A percentile compares a stretch with the other conserved stretches of the same genome.
Evolutionary conservation across 2,888 invertebrate genomes (phyloP).

Genomic region (Cremastinae sp.): DNA sequence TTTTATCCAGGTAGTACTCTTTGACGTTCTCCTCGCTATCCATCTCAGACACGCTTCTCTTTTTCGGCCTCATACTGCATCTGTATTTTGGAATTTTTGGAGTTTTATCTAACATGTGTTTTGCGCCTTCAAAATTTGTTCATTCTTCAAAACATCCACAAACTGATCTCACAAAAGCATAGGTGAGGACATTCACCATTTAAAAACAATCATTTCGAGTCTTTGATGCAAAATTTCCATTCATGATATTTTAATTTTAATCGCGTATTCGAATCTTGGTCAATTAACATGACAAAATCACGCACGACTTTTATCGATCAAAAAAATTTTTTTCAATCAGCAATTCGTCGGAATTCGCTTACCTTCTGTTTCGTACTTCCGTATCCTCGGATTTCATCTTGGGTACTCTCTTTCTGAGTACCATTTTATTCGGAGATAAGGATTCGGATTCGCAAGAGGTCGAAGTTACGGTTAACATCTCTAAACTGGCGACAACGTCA

Average conservation of each 20-base stretch:
- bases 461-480: conserved; percentile 73
- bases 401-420: conserved; percentile 65
- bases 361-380: conserved; percentile 74
- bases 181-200: too few species aligned
- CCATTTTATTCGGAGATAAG: conserved; percentile 54
- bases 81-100: conserved; percentile 62
- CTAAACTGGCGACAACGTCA: conserved; percentile 74
- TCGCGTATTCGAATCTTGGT: too few species aligned
- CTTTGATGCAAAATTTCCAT: too few species aligned
- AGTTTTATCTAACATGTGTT: not conserved
- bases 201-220: too few species aligned
- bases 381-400: conserved; percentile 58
- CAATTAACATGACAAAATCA: too few species aligned
- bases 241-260: too few species aligned
- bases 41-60: conserved; percentile 71
- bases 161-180: too few species aligned
- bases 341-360: conserved; percentile 14
- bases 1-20: conserved; percentile 83
- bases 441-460: conserved; percentile 12
- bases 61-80: conserved; percentile 74
- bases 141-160: not conserved
- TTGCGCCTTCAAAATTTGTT: conserved; percentile 5
- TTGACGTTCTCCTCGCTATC: conserved; percentile 78
- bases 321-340: not conserved
- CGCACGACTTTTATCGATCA: not conserved